Percentiles rank a stretch among this genome's conserved stretches.
Evolutionary conservation across 1,140 invertebrate species (phyloP).

Genomic region (Bombus picipes): DNA sequence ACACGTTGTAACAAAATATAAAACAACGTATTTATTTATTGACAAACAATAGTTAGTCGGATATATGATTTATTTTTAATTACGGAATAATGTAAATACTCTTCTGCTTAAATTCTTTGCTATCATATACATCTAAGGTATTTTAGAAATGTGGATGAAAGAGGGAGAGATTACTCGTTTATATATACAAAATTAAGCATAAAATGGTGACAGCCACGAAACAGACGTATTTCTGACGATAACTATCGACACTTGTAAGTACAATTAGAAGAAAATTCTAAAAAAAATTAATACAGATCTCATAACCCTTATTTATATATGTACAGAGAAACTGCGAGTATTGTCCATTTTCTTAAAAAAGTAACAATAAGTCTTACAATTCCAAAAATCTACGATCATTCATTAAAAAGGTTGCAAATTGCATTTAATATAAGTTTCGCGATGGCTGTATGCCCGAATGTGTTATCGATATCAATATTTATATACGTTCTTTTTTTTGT

Average conservation of each 20-base stretch:
- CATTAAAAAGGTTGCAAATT: constrained; percentile 35
- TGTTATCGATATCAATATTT: background rate
- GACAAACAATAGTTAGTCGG: constrained; percentile 66
- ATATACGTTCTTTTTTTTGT: background rate
- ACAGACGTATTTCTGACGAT: constrained; percentile 20
- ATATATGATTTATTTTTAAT: constrained; percentile 68
- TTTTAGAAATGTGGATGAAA: constrained; percentile 61
- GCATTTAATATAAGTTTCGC: constrained; percentile 26
- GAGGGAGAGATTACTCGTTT: constrained; percentile 2
- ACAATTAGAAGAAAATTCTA: constrained; percentile 56
- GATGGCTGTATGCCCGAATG: constrained; percentile 16
- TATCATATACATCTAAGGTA: constrained; percentile 35
- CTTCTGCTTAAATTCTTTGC: constrained; percentile 53
- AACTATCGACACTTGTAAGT: constrained; percentile 64
- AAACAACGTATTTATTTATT: constrained; percentile 76
- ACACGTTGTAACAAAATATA: constrained; percentile 61
- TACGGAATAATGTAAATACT: constrained; percentile 61
- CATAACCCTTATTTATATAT: constrained; percentile 60
- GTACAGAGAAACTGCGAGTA: constrained; percentile 73
- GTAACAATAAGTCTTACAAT: constrained; percentile 50
- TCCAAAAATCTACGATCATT: constrained; percentile 28
- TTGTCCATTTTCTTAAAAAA: constrained; percentile 73
- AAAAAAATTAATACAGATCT: constrained; percentile 30
- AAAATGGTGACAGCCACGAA: constrained; percentile 52
- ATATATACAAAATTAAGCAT: constrained; percentile 64